Evolutionary conservation across 1,140 invertebrate genomes (phyloP).

Genomic region (Geopemphigus sp.): DNA sequence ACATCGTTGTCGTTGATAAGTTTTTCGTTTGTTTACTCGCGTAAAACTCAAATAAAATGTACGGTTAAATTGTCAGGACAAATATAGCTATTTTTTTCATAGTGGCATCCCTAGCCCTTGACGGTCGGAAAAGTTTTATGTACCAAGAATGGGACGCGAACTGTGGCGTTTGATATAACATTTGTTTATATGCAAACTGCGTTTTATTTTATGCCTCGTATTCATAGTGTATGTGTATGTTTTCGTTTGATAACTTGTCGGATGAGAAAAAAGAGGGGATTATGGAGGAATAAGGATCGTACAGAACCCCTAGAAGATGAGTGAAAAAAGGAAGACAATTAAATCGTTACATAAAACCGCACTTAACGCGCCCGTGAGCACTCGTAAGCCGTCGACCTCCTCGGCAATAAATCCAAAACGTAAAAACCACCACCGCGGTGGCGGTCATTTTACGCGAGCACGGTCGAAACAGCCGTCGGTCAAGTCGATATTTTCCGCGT

Average conservation of each 20-base stretch:
- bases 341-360: slow-evolving; percentile 45
- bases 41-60: neutral
- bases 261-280: neutral
- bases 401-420: slow-evolving; percentile 19
- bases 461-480: neutral
- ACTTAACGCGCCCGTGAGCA: slow-evolving; percentile 14
- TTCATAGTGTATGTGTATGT: neutral
- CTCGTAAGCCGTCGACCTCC: neutral
- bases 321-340: slow-evolving; percentile 23
- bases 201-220: slow-evolving; percentile 1
- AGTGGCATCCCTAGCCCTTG: neutral
- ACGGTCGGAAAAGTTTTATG: neutral
- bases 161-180: neutral
- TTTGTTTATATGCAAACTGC: neutral
- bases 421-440: neutral
- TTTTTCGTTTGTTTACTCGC: neutral
- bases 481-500: neutral
- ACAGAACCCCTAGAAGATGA: neutral
- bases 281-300: too few species aligned
- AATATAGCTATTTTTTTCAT: neutral
- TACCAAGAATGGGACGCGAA: neutral
- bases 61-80: neutral
- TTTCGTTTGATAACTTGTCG: neutral
- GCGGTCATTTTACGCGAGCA: neutral
- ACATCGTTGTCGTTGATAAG: neutral